Base-by-base conservation (phyloP, 2,797 vertebrate genomes). In the Peromyscus aztecus region DNA sequence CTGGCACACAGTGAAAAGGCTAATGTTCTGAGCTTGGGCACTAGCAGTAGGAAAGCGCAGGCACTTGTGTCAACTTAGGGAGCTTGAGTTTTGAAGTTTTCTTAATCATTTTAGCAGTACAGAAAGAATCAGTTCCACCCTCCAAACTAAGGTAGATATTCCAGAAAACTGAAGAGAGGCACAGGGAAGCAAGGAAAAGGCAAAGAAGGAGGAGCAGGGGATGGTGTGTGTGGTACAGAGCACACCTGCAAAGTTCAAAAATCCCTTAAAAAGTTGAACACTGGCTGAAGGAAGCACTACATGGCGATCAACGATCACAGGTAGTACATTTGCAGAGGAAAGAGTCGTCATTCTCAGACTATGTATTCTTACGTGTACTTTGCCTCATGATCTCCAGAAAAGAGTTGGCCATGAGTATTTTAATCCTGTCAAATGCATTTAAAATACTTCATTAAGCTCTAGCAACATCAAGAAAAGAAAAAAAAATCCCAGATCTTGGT, bases 371-470 rank as follows among this genome's bases (percentile, higher is more conserved):
- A 27, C 37, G 8, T 40, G 46, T 14, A 52, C 37, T 78, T 5
- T 67, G 24, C 52, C 8, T 12, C 55, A 24, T 65, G 16, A 49
- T 37, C 4, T 29, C n/a, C n/a, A 57, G 43, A 78, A 92, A 94
- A 95, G 27, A 40, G 40, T 11, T 75, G 17, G 4, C 57, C 49
- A 87, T 52, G 55, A 43, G 19, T 85, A 77, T 59, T 88, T 92
- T 76, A 91, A 88, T 84, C 80, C 73, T 75, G 40, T 63, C 23
- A 61, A 92, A 24, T 3, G 16, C 80, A 82, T 96, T 83, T 57
- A 90, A 89, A 97, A 82, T 37, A 94, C 55, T 57, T 12, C 21
- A 34, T 73, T 84, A 94, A 59, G 37, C 29, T 89, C 75, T 90
- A 29, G 55, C 7, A 34, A 90, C 23, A 88, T 3, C 46, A 37